These are phyloP conservation scores for Nasonovia ribisnigri DNA, from an alignment of 2,888 invertebrate genomes.

Conservation along the genomic window DNA sequence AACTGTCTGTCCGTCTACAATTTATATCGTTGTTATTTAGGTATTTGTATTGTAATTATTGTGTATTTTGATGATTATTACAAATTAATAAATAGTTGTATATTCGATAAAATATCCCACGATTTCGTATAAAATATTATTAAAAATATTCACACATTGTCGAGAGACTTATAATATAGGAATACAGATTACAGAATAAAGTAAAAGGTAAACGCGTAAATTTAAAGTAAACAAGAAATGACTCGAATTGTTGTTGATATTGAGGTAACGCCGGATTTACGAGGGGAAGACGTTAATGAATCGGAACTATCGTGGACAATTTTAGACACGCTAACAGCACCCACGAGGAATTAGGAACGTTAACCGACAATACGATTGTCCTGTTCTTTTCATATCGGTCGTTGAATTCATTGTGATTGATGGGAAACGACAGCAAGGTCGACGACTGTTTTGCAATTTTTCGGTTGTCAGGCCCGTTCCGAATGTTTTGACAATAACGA, in stretches of 20 bases:
- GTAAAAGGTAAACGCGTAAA: neutral
- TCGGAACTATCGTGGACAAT: slow-evolving; percentile 21
- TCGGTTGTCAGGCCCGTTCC: slow-evolving; percentile 54
- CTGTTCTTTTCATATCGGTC: slow-evolving; percentile 49
- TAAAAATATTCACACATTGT: neutral
- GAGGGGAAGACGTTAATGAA: neutral
- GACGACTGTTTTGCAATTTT: slow-evolving; percentile 63
- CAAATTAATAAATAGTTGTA: neutral
- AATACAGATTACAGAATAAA: neutral
- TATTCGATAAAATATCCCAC: neutral
- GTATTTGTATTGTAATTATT: neutral
- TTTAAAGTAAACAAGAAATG: neutral
- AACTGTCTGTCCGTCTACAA: neutral
- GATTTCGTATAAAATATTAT: neutral
- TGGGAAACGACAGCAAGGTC: slow-evolving; percentile 58
- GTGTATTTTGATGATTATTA: neutral
- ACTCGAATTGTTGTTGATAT: neutral
- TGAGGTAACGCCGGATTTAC: neutral
- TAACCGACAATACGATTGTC: slow-evolving; percentile 12
- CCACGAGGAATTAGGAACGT: neutral
- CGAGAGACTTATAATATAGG: neutral
- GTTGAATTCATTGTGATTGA: slow-evolving; percentile 56
- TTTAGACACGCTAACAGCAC: slow-evolving; percentile 7
- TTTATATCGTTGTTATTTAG: neutral
- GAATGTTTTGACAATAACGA: slow-evolving; percentile 37